Conservation (phyloP, 1,140 invertebrate species). For the Dolichoris vasculosae region DNA sequence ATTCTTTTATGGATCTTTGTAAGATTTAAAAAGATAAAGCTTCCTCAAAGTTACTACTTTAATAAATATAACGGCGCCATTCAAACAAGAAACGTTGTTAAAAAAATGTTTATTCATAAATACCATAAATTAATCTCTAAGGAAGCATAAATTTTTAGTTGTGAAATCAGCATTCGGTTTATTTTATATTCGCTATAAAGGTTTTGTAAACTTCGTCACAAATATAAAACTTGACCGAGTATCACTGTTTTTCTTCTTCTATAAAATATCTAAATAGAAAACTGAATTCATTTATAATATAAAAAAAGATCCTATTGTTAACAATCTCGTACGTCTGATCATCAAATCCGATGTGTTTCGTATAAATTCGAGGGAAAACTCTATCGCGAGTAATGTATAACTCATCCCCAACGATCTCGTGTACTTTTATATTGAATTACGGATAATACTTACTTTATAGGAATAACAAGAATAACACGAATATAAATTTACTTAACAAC, state of each 20-base stretch:
- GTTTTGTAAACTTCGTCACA: background rate
- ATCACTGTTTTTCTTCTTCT: background rate
- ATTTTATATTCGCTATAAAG: background rate
- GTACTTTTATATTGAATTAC: background rate
- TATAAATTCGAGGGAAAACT: background rate
- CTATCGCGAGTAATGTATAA: background rate
- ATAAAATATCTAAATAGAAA: background rate
- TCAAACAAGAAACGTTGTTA: background rate
- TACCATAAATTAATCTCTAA: constrained; percentile 5
- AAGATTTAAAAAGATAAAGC: constrained; percentile 1
- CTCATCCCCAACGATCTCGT: background rate
- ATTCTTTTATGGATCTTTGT: background rate
- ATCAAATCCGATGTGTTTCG: background rate
- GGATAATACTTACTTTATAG: background rate
- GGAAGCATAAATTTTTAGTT: background rate
- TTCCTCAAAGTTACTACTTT: background rate
- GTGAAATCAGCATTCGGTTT: background rate
- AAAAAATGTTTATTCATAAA: background rate
- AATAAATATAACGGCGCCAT: background rate
- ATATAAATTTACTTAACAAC: background rate
- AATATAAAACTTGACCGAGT: background rate
- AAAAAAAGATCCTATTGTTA: background rate
- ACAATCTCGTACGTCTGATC: background rate
- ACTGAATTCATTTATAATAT: background rate
- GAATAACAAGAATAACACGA: background rate